Evolutionary conservation across 1,140 invertebrate species (phyloP).

Genomic region (Drosophila tristis): DNA sequence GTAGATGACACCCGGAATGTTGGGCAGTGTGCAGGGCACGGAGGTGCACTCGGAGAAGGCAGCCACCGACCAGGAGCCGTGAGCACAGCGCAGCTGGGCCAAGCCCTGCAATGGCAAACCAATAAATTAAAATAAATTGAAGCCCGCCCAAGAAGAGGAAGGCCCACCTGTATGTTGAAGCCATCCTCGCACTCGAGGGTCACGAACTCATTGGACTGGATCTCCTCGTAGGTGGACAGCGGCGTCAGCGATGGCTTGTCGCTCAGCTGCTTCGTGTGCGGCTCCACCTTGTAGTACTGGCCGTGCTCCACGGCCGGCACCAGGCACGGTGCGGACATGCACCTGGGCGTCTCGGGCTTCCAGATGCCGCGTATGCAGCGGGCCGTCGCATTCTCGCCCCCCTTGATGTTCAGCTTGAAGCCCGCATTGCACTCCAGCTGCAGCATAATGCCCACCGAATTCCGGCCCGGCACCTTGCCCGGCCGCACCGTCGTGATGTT

Average conservation of each 20-base stretch:
- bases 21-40: slow-evolving; percentile 90
- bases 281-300: slow-evolving; percentile 78
- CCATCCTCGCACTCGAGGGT: slow-evolving; percentile 81
- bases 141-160: neutral
- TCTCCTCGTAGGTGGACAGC: slow-evolving; percentile 79
- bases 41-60: slow-evolving; percentile 91
- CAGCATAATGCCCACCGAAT: slow-evolving; percentile 88
- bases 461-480: slow-evolving; percentile 78
- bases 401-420: slow-evolving; percentile 89
- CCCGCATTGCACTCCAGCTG: slow-evolving; percentile 90
- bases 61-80: slow-evolving; percentile 91
- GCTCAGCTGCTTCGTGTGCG: slow-evolving; percentile 69
- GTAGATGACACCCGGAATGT: slow-evolving; percentile 90
- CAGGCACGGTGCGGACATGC: slow-evolving; percentile 86
- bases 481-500: slow-evolving; percentile 75
- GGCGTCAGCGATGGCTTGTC: slow-evolving; percentile 71
- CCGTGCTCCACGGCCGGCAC: slow-evolving; percentile 82
- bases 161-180: slow-evolving; percentile 73
- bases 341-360: slow-evolving; percentile 92
- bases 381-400: slow-evolving; percentile 88
- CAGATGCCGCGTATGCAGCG: slow-evolving; percentile 91
- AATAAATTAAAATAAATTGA: neutral
- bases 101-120: slow-evolving; percentile 85
- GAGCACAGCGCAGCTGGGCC: slow-evolving; percentile 89
- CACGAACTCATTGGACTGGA: slow-evolving; percentile 82